These are phyloP conservation scores for Apteryx mantelli DNA, from an alignment of 2,113 vertebrate genomes.

Conservation along the genomic window DNA sequence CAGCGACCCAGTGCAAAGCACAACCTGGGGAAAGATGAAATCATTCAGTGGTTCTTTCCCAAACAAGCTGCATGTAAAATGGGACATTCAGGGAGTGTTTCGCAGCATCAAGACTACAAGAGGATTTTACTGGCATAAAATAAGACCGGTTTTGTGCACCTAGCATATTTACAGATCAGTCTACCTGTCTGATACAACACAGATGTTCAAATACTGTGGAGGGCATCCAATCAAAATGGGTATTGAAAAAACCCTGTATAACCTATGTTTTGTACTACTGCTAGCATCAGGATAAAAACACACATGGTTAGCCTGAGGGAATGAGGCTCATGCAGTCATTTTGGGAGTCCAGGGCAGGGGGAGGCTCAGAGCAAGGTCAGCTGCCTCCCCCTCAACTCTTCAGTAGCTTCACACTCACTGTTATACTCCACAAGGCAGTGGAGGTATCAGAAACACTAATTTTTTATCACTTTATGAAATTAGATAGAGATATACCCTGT, in stretches of 20 bases:
- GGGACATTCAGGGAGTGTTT: neutral
- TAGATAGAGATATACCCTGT: neutral
- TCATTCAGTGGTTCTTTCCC: neutral
- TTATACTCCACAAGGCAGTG: neutral
- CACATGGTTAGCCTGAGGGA: rapidly evolving
- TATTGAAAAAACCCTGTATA: neutral
- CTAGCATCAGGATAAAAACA: neutral
- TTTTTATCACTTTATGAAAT: neutral
- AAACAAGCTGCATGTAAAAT: neutral
- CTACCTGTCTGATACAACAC: neutral
- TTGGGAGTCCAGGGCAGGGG: neutral
- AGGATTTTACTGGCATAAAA: neutral
- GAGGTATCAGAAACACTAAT: neutral
- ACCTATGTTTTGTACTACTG: neutral
- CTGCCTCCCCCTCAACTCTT: neutral
- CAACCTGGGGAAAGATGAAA: neutral
- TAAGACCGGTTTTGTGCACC: neutral
- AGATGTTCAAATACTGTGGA: neutral
- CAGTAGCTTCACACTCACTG: neutral
- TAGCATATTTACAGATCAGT: neutral
- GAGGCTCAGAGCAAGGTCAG: neutral
- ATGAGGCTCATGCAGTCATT: neutral
- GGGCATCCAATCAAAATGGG: neutral
- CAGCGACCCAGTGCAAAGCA: rapidly evolving
- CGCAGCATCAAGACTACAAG: neutral